A percentile compares a stretch with the other conserved stretches of the same genome.
phyloP scores from a whole-genome alignment of 2,797 vertebrate genomes.

The Argyrosomus regius region DNA sequence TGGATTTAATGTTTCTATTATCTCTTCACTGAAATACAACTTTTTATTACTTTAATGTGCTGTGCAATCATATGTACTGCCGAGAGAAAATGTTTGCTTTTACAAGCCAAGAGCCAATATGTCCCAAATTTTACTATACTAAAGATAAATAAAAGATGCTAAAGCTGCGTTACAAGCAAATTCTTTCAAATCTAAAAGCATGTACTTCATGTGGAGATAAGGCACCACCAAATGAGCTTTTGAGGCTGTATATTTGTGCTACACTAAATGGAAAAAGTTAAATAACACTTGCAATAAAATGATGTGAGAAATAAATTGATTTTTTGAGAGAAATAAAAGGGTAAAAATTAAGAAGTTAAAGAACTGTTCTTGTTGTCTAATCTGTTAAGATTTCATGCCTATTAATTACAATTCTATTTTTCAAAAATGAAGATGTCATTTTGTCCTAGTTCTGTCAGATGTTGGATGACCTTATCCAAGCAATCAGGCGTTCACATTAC shows the following conservation, averaged over 20 bases:
- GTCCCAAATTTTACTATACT: slow-evolving; percentile 4
- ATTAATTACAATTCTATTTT: neutral
- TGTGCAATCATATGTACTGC: neutral
- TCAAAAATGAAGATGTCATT: neutral
- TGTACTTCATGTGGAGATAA: too few relatives aligned
- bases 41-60: slow-evolving; percentile 9
- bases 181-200: neutral
- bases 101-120: neutral
- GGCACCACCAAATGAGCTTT: neutral
- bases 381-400: neutral
- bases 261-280: neutral
- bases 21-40: neutral
- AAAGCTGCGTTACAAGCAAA: neutral
- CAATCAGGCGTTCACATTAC: neutral
- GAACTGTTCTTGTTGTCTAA: neutral
- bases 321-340: neutral
- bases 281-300: neutral
- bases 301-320: neutral
- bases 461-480: slow-evolving; percentile 22
- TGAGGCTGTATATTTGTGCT: neutral
- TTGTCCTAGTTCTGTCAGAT: neutral
- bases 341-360: neutral
- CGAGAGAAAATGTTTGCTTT: slow-evolving; percentile 6
- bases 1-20: neutral
- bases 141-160: neutral